These are phyloP conservation scores for Ptychobarbus kaznakovi DNA, from an alignment of 2,797 vertebrate genomes.

Conservation along the genomic window DNA sequence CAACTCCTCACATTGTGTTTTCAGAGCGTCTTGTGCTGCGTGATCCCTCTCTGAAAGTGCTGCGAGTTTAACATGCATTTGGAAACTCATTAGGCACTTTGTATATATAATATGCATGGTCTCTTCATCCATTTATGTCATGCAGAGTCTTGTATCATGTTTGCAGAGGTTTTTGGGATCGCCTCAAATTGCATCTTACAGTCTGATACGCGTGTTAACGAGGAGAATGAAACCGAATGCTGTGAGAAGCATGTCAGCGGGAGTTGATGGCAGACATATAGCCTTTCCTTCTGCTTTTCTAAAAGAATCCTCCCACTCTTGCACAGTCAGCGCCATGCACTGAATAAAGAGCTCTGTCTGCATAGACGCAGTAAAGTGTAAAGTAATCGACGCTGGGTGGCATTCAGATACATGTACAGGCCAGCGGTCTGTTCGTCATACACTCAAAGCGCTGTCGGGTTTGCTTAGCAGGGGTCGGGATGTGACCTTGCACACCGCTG, in stretches of 20 bases:
- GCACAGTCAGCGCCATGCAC: neutral
- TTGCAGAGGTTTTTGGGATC: neutral
- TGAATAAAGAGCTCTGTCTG: neutral
- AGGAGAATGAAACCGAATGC: constrained; percentile 6
- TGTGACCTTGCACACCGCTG: constrained; percentile 47
- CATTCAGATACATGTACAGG: constrained; percentile 26
- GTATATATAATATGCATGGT: neutral
- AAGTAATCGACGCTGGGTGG: constrained; percentile 12
- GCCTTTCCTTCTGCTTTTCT: constrained; percentile 1
- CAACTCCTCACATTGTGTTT: neutral
- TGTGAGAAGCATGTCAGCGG: constrained; percentile 16
- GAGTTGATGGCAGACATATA: constrained; percentile 5
- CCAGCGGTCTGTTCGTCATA: constrained; percentile 14
- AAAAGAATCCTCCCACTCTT: constrained; percentile 6
- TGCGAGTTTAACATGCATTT: neutral
- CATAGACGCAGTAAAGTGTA: neutral
- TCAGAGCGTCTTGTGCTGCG: neutral
- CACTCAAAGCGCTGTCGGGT: constrained; percentile 2
- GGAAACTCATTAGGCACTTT: neutral
- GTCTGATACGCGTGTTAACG: constrained; percentile 6
- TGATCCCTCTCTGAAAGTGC: neutral
- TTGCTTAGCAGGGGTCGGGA: constrained; percentile 37
- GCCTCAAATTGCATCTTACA: neutral
- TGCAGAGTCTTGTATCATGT: neutral
- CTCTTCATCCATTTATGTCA: neutral